Conservation (phyloP, 2,797 vertebrate species). For the Acestrorhynchus altus region DNA sequence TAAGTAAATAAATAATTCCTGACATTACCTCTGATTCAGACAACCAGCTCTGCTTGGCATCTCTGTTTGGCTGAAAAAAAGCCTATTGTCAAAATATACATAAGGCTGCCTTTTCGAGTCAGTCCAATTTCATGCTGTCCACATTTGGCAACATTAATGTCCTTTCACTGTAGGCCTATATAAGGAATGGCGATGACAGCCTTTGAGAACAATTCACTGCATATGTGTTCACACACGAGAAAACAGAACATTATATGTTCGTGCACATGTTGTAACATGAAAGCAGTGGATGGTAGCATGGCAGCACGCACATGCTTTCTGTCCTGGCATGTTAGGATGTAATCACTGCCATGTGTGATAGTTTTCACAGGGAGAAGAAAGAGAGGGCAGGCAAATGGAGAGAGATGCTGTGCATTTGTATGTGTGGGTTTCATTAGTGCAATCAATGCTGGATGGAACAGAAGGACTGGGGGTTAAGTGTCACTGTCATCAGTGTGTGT, state of each 20-base stretch:
- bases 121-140: constrained; percentile 2
- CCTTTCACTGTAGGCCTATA: constrained; percentile 2
- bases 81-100: constrained; percentile 39
- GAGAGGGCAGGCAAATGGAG: constrained; percentile 16
- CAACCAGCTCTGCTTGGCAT: constrained; percentile 74
- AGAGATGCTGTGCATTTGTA: neutral
- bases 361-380: constrained; percentile 27
- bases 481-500: constrained; percentile 30
- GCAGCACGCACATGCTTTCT: neutral
- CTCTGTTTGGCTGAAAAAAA: constrained; percentile 68
- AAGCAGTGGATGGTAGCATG: constrained; percentile 12
- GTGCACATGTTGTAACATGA: constrained; percentile 26
- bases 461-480: constrained; percentile 26
- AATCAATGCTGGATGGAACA: constrained; percentile 19
- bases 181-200: constrained; percentile 9
- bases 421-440: constrained; percentile 25
- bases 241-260: constrained; percentile 1
- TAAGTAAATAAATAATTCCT: constrained; percentile 73
- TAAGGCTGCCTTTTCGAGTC: neutral
- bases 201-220: constrained; percentile 21
- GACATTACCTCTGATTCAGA: constrained; percentile 72
- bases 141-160: constrained; percentile 13
- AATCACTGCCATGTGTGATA: constrained; percentile 30
- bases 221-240: constrained; percentile 12
- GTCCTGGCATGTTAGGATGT: constrained; percentile 29